Percentiles rank a stretch among this genome's conserved stretches.
These are phyloP conservation scores for Capra hircus DNA, from an alignment of 2,113 vertebrate species.

Conservation along the genomic window DNA sequence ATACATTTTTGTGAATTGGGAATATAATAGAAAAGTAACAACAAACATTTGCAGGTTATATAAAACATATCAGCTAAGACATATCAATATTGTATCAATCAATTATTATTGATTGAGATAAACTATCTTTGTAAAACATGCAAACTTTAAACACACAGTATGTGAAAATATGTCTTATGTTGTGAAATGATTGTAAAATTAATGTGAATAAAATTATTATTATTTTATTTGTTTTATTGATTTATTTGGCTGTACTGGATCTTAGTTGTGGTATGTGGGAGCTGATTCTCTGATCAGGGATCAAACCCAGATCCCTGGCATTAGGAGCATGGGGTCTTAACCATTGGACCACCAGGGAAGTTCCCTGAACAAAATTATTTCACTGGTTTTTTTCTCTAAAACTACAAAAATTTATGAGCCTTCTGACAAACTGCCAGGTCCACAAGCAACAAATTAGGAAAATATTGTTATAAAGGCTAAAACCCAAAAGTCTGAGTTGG, in stretches of 20 bases:
- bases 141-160: not conserved
- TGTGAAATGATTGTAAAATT: not conserved
- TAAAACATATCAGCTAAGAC: not conserved
- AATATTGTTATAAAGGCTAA: not conserved
- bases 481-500: not conserved
- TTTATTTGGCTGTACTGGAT: not conserved
- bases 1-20: not conserved
- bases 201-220: not conserved
- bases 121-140: not conserved
- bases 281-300: not conserved
- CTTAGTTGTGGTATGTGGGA: not conserved
- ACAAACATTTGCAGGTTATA: not conserved
- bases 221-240: not conserved
- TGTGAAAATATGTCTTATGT: not conserved
- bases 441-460: not conserved
- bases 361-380: not conserved
- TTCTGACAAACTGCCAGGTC: not conserved
- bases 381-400: constrained; percentile 16
- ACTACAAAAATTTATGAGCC: not conserved
- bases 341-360: not conserved
- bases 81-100: not conserved
- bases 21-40: not conserved
- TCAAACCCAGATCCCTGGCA: not conserved
- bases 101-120: not conserved
- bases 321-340: not conserved